Percentiles rank a stretch among this genome's conserved stretches.
Evolutionary conservation across 2,113 vertebrate species (phyloP).

Genomic region (Notiomystis cincta): DNA sequence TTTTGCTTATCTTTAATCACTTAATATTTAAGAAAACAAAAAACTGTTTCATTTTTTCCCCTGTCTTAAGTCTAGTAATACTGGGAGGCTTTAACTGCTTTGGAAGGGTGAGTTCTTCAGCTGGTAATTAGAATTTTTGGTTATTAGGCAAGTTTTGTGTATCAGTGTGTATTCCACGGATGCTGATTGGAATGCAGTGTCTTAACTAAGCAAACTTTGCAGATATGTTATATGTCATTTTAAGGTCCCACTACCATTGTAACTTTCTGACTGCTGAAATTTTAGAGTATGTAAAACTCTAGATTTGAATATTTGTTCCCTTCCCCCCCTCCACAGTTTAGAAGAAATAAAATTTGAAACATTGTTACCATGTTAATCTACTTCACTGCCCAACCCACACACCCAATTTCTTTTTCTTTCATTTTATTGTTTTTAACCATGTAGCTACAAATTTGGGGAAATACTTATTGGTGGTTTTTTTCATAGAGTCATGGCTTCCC

Average conservation of each 20-base stretch:
- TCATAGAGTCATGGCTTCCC: fast-evolving
- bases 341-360: background rate
- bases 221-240: background rate
- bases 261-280: background rate
- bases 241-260: background rate
- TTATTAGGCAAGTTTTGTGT: background rate
- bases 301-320: background rate
- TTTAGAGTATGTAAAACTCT: background rate
- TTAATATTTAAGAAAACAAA: background rate
- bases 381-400: background rate
- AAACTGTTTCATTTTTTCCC: background rate
- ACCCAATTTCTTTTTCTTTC: background rate
- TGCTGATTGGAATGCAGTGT: background rate
- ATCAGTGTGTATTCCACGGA: background rate
- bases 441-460: background rate
- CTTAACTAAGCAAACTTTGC: background rate
- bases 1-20: background rate
- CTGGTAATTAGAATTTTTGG: background rate
- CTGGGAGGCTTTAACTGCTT: background rate
- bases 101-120: background rate
- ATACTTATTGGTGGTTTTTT: background rate
- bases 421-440: background rate
- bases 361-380: background rate
- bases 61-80: background rate
- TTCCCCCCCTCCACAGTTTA: background rate